Conservation (phyloP, 2,113 vertebrate genomes). For the Podarcis muralis region DNA sequence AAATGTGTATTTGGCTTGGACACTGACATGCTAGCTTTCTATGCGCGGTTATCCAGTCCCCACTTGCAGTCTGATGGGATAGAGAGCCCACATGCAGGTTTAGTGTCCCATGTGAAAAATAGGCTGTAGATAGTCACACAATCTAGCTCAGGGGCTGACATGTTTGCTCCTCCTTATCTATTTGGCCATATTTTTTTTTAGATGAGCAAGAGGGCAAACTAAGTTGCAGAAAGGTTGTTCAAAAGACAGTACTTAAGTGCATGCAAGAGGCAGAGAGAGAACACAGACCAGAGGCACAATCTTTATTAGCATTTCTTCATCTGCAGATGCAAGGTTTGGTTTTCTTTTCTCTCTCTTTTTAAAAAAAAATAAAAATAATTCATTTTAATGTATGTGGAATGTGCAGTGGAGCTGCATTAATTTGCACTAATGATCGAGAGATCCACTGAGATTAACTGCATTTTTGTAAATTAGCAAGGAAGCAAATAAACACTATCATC, state of each 20-base stretch:
- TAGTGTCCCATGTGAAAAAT: no score
- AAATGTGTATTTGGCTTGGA: not conserved
- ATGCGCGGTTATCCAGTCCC: not conserved
- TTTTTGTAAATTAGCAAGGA: slow-evolving; percentile 69
- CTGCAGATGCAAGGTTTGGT: slow-evolving; percentile 34
- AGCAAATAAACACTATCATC: slow-evolving; percentile 67
- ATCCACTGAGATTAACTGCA: slow-evolving; percentile 63
- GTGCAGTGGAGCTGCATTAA: slow-evolving; percentile 66
- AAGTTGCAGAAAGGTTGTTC: slow-evolving; percentile 43
- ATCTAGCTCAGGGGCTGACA: not conserved
- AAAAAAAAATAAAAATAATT: slow-evolving; percentile 67
- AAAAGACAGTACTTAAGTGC: not conserved
- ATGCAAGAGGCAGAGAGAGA: not conserved
- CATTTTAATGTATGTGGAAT: slow-evolving; percentile 65
- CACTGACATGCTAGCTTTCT: not conserved
- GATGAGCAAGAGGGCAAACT: not conserved
- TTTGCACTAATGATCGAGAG: slow-evolving; percentile 63
- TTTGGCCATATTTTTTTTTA: not conserved
- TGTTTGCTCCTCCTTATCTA: not conserved
- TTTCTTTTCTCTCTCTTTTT: slow-evolving; percentile 20
- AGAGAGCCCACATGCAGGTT: no score
- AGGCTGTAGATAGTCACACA: not conserved
- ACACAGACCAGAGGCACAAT: slow-evolving; percentile 15
- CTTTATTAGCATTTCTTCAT: slow-evolving; percentile 54
- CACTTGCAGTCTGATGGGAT: not conserved